Base-by-base conservation (phyloP, 1,140 invertebrate genomes). In the Ceratosolen solmsi region DNA sequence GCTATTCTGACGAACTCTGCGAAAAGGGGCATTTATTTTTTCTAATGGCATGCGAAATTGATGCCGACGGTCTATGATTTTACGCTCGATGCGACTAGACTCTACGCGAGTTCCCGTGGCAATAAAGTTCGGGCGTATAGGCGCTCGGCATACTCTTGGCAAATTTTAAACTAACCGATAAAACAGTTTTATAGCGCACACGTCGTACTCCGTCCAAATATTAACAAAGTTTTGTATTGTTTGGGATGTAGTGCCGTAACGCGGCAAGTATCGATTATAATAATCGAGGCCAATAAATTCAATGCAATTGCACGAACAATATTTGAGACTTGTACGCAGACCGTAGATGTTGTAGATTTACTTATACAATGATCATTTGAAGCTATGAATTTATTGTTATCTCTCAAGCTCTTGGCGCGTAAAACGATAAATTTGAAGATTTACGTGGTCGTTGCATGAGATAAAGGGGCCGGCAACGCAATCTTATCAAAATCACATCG, bases 401-500 rank as follows among this genome's bases (percentile, higher is more conserved):
- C 41, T 70, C 36, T 54, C 13, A 54, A 54, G 51, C 20, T 9
- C 49, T 27, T 38, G 27, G 9, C 36, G 56, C 41, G 33, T 13
- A 41, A 27, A 79, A 58, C 25, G 30, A 71, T 71, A 71, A 71
- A 79, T 71, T 25, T 27, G 22, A 25, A 71, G 77, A 71, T 79
- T 79, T 79, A 56, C 58, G 25, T 9, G 0, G 33, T 41, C 8
- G 25, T 11, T 2, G 38, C n/a, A 8, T n/a, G 33, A 1, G 77
- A 71, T 56, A 72, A 54, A 79, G 27, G 46, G 3, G 33, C 36
- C 63, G 2, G 25, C 25, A 46, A 5, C 22, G 38, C 79, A 80
- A 73, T 73, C 73, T 38, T 73, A 73, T 72, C 70, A 25, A 4
- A 17, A 73, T 73, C 70, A 60, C 70, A 75, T 68, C 72, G 72